Evolutionary conservation across 2,797 vertebrate species (phyloP).

Genomic region (Myripristis jacobus): DNA sequence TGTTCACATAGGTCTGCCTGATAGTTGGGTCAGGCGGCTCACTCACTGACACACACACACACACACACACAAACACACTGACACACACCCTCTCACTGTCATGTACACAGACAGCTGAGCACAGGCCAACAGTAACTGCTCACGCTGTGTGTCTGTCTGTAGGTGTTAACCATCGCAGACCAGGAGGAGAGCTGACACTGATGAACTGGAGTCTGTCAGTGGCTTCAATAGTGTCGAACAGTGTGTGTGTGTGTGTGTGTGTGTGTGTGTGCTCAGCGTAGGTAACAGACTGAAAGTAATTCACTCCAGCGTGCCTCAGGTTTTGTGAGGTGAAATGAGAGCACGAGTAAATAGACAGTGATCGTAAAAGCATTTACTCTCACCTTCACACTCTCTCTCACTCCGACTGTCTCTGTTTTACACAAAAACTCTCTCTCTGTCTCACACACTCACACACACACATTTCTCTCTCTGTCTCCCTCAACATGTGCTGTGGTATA

Average conservation of each 20-base stretch:
- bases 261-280: neutral
- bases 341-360: neutral
- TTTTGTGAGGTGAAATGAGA: slow-evolving; percentile 10
- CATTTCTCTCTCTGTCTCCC: too few species aligned
- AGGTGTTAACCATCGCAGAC: slow-evolving; percentile 29
- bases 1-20: too few species aligned
- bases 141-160: slow-evolving; percentile 4
- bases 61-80: neutral
- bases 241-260: neutral
- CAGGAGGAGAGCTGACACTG: slow-evolving; percentile 39
- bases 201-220: slow-evolving; percentile 33
- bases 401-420: neutral
- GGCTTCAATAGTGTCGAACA: slow-evolving; percentile 29
- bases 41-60: neutral
- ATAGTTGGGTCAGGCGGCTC: neutral
- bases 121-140: neutral
- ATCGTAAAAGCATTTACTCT: neutral
- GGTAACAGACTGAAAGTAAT: neutral
- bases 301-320: slow-evolving; percentile 8
- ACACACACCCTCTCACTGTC: neutral
- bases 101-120: neutral
- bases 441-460: neutral
- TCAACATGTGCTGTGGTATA: slow-evolving; percentile 13
- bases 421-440: neutral
- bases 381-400: neutral